Percentiles rank a stretch among this genome's conserved stretches.
These are phyloP conservation scores for Drosophila mimica DNA, from an alignment of 2,888 invertebrate species.

Conservation along the genomic window DNA sequence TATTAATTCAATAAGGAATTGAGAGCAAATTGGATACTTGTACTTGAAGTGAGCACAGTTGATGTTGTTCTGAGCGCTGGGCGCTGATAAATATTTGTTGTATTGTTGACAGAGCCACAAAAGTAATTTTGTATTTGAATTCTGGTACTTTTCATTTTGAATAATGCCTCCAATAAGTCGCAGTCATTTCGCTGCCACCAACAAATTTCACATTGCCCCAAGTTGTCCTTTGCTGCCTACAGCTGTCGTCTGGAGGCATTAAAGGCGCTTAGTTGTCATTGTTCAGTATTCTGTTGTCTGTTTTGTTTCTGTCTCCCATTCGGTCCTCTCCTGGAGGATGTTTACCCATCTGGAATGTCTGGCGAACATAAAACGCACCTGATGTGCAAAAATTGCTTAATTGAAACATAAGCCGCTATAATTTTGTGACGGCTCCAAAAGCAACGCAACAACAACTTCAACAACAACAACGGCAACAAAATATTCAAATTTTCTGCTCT, in stretches of 20 bases:
- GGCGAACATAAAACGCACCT: slow-evolving; percentile 73
- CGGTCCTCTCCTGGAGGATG: slow-evolving; percentile 14
- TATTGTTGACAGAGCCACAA: not conserved
- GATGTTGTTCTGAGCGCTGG: not conserved
- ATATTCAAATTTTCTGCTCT: slow-evolving; percentile 74
- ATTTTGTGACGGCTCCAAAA: slow-evolving; percentile 48
- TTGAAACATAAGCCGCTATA: slow-evolving; percentile 80
- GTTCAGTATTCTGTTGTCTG: slow-evolving; percentile 35
- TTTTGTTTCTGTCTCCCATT: slow-evolving; percentile 37
- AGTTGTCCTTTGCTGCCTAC: slow-evolving; percentile 57
- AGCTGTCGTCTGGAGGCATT: slow-evolving; percentile 61
- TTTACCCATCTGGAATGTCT: slow-evolving; percentile 50
- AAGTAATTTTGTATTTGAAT: slow-evolving; percentile 57
- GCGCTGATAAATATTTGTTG: slow-evolving; percentile 6
- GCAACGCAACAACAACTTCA: slow-evolving; percentile 15
- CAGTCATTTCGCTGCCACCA: slow-evolving; percentile 17
- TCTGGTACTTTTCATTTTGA: slow-evolving; percentile 55
- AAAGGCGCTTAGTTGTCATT: slow-evolving; percentile 65
- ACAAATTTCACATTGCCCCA: slow-evolving; percentile 48
- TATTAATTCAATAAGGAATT: not conserved
- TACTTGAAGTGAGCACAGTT: not conserved
- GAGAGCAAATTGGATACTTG: not conserved
- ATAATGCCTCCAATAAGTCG: slow-evolving; percentile 50
- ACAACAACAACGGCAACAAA: slow-evolving; percentile 39
- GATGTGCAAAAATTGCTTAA: slow-evolving; percentile 77